Evolutionary conservation across 2,888 invertebrate species (phyloP).

Genomic region (Pemphredon lugubris): DNA sequence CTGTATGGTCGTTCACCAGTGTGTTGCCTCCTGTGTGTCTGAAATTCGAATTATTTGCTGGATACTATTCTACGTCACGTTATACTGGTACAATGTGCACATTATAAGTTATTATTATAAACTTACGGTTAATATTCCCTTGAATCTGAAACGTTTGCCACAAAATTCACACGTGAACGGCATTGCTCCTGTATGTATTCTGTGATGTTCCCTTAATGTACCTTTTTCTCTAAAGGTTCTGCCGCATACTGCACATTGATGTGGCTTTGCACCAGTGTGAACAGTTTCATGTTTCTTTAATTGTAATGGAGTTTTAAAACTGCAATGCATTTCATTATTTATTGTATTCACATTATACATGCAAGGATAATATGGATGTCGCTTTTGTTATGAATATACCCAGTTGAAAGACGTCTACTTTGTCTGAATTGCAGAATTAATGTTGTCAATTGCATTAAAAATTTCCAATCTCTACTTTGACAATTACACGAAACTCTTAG

Average conservation of each 20-base stretch:
- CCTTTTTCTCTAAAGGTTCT: conserved; percentile 86
- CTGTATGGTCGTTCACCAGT: conserved; percentile 87
- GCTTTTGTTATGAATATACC: too few species aligned
- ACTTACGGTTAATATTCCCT: conserved; percentile 87
- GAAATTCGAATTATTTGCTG: conserved; percentile 9
- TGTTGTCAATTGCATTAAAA: too few species aligned
- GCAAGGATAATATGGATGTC: too few species aligned
- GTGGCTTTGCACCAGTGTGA: conserved; percentile 84
- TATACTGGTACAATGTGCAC: background rate
- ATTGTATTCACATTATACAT: too few species aligned
- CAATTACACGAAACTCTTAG: too few species aligned
- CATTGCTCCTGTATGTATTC: conserved; percentile 90
- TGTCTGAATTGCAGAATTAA: too few species aligned
- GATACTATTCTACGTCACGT: background rate
- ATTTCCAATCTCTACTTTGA: too few species aligned
- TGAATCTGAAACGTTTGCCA: conserved; percentile 88
- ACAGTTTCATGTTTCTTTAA: conserved; percentile 84
- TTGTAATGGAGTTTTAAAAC: conserved; percentile 83
- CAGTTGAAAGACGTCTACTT: too few species aligned
- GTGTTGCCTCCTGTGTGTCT: conserved; percentile 88
- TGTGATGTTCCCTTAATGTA: conserved; percentile 88
- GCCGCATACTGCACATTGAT: conserved; percentile 85
- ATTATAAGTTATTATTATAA: conserved; percentile 4
- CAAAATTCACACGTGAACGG: conserved; percentile 90
- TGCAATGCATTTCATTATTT: conserved; percentile 57